Base-by-base conservation (phyloP, 2,113 vertebrate species). In the Cercopithecus mona region DNA sequence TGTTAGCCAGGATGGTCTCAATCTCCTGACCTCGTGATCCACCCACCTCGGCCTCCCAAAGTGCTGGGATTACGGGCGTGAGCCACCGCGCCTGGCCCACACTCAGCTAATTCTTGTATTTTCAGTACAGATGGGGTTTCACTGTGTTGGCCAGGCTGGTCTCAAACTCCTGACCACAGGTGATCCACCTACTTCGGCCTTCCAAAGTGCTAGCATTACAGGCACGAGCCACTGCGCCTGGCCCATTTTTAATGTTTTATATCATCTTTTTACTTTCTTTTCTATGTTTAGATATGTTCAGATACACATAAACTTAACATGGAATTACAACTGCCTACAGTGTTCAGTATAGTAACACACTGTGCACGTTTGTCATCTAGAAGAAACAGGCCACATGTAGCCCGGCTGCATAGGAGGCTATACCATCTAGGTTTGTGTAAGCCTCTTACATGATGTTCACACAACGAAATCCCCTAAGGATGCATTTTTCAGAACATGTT, bases 61-160 rank as follows among this genome's bases (percentile, higher is more conserved):
- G 27, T 64, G 61, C 27, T 64, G 13, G 27, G 27, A 64, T 64
- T 64, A 64, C 12, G 14, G 61, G 27, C 6, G 0, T 0, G 61
- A 14, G 61, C 27, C 27, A 64, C 5, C 5, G 0, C 0, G 5
- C 27, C 61, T 0, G 2, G 61, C 27, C 61, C 61, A 32, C 0
- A 0, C 61, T 27, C 1, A 0, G 61, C 61, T 64, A 30, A 32
- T 64, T 30, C 48, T 64, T 64, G 27, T 30, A 14, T 64, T 50
- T 64, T 30, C 30, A 64, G 61, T 64, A 64, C 5, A 64, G 61
- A 64, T 2, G 5, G 12, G 27, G 61, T 64, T 64, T 32, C 27
- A 64, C 61, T 12, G 32, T 64, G 61, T 64, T 64, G 61, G 61
- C 61, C 61, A 64, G 27, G 27, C 27, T 64, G 61, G 61, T 64